Conservation (phyloP, 2,888 invertebrate species). For the Proisotoma minuta region DNA sequence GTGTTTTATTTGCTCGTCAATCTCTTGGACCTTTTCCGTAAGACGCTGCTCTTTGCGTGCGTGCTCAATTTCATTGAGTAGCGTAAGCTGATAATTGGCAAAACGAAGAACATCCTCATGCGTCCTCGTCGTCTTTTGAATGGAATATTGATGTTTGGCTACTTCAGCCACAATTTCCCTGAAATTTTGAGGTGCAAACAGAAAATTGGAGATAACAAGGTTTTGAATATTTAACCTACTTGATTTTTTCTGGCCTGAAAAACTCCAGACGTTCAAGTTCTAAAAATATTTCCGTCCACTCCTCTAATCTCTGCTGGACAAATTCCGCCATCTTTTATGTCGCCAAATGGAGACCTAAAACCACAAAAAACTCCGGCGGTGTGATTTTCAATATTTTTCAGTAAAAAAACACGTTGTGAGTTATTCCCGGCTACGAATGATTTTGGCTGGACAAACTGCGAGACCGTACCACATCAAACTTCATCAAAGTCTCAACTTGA, state of each 20-base stretch:
- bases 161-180: slow-evolving; percentile 15
- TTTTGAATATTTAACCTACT: no score
- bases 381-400: no score
- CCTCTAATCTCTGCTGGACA: slow-evolving; percentile 23
- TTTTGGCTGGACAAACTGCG: no score
- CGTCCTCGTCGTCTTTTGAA: slow-evolving; percentile 18
- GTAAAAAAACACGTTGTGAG: no score
- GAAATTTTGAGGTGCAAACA: no score
- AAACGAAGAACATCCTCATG: slow-evolving; percentile 25
- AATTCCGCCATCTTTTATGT: slow-evolving; percentile 30
- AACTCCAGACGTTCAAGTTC: slow-evolving; percentile 14
- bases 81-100: slow-evolving; percentile 15
- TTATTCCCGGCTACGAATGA: no score
- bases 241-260: no score
- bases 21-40: slow-evolving; percentile 6
- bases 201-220: background rate
- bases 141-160: slow-evolving; percentile 17
- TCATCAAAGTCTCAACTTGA: no score
- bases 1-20: slow-evolving; percentile 17
- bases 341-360: no score
- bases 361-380: no score
- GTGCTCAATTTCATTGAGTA: slow-evolving; percentile 11
- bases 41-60: slow-evolving; percentile 5
- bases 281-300: slow-evolving; percentile 20
- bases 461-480: no score